Conservation (phyloP, 2,113 vertebrate species). For the Datnioides undecimradiatus region DNA sequence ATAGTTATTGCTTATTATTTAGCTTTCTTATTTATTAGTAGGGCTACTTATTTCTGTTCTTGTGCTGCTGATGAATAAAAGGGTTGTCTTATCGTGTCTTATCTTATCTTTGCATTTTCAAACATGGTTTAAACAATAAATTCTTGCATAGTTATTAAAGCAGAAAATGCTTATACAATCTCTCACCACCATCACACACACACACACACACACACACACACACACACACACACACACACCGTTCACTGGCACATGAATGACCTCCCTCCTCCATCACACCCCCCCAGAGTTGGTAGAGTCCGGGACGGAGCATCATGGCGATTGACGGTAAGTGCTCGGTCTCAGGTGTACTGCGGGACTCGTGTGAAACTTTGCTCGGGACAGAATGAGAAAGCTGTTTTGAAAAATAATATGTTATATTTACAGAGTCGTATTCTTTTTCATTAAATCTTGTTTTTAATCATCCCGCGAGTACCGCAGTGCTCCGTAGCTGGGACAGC, state of each 20-base stretch:
- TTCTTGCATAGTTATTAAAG: background rate
- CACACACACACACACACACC: conserved; percentile 22
- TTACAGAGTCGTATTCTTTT: background rate
- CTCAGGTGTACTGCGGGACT: conserved; percentile 79
- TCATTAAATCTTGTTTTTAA: background rate
- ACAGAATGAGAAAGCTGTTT: background rate
- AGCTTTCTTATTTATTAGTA: too few relatives aligned
- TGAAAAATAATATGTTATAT: background rate
- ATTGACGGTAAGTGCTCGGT: conserved; percentile 89
- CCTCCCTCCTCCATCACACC: conserved; percentile 48
- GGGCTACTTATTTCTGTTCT: too few relatives aligned
- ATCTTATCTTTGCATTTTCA: background rate
- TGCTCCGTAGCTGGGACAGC: conserved; percentile 57
- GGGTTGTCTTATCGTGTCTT: background rate
- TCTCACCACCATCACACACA: background rate
- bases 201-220: conserved; percentile 1
- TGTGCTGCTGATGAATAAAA: too few relatives aligned
- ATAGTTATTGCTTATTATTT: too few relatives aligned
- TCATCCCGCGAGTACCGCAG: conserved; percentile 42
- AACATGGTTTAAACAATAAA: background rate
- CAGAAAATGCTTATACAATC: background rate
- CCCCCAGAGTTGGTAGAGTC: conserved; percentile 83
- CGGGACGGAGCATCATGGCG: conserved; percentile 90
- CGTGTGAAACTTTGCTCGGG: conserved; percentile 69
- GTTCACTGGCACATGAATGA: conserved; percentile 47